phyloP scores from a whole-genome alignment of 2,797 vertebrate species.

The Sebastes kiyomatsui region DNA sequence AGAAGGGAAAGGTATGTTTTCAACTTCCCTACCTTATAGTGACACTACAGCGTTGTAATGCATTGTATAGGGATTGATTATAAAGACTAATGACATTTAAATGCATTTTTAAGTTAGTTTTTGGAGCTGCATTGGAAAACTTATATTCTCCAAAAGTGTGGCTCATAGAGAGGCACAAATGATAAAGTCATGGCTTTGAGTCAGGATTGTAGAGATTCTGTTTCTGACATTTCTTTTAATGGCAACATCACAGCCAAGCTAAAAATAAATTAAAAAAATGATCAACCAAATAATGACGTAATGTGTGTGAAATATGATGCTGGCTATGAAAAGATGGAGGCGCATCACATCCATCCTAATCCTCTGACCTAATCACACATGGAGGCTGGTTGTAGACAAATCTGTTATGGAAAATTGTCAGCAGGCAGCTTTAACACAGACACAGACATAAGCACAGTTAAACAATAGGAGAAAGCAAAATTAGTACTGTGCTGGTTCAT shows the following conservation, averaged over 20 bases:
- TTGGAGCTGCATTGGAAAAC: neutral
- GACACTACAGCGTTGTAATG: neutral
- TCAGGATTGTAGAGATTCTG: neutral
- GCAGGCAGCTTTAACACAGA: accelerated
- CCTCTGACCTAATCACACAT: constrained; percentile 30
- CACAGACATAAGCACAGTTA: neutral
- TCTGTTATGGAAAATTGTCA: neutral
- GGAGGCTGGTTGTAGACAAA: neutral
- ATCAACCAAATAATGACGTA: neutral
- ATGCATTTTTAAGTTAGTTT: neutral
- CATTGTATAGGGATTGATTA: neutral
- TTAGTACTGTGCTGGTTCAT: neutral
- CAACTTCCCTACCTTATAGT: neutral
- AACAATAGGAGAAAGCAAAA: neutral
- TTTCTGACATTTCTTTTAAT: neutral
- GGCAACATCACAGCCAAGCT: neutral
- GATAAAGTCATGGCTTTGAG: neutral
- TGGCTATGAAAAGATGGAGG: constrained; percentile 23
- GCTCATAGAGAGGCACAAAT: neutral
- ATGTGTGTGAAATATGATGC: neutral
- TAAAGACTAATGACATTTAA: neutral
- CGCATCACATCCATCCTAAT: constrained; percentile 13
- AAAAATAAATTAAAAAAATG: neutral
- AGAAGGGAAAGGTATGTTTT: constrained; percentile 80
- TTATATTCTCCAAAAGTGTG: neutral